Conservation (phyloP, 2,797 vertebrate genomes). For the Molossus molossus region DNA sequence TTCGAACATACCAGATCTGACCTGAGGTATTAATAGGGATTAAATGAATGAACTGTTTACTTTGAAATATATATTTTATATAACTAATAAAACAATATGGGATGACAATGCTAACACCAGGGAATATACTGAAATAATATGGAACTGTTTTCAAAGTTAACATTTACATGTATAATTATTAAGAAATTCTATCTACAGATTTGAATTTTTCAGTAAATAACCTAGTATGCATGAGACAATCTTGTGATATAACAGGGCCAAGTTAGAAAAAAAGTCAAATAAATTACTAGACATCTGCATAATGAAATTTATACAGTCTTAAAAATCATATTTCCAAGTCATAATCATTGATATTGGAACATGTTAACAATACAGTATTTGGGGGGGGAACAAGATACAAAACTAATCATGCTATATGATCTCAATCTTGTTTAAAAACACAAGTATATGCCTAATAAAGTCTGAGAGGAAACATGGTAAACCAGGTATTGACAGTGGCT, state of each 20-base stretch:
- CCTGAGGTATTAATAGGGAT: slow-evolving; percentile 60
- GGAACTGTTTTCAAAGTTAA: slow-evolving; percentile 51
- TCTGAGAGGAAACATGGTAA: slow-evolving; percentile 37
- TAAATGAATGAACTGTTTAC: background rate
- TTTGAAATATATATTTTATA: slow-evolving; percentile 41
- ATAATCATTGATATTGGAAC: slow-evolving; percentile 34
- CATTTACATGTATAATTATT: background rate
- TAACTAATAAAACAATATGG: background rate
- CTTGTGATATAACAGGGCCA: background rate
- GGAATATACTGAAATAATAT: slow-evolving; percentile 6
- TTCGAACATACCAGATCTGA: background rate
- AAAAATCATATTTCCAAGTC: slow-evolving; percentile 50
- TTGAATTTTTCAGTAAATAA: slow-evolving; percentile 46
- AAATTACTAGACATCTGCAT: background rate
- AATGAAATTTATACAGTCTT: background rate
- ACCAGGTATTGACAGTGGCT: background rate
- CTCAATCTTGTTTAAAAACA: slow-evolving; percentile 35
- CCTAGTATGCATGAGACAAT: background rate
- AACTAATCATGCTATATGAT: background rate
- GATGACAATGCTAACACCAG: slow-evolving; percentile 19
- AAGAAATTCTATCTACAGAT: slow-evolving; percentile 60
- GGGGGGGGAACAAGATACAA: background rate
- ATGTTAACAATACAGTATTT: background rate
- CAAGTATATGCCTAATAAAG: slow-evolving; percentile 23
- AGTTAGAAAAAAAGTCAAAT: slow-evolving; percentile 29